Evolutionary conservation across 2,113 vertebrate species (phyloP), one percentile per base, ranked within the genome.

Genomic region (Caranx melampygus): DNA sequence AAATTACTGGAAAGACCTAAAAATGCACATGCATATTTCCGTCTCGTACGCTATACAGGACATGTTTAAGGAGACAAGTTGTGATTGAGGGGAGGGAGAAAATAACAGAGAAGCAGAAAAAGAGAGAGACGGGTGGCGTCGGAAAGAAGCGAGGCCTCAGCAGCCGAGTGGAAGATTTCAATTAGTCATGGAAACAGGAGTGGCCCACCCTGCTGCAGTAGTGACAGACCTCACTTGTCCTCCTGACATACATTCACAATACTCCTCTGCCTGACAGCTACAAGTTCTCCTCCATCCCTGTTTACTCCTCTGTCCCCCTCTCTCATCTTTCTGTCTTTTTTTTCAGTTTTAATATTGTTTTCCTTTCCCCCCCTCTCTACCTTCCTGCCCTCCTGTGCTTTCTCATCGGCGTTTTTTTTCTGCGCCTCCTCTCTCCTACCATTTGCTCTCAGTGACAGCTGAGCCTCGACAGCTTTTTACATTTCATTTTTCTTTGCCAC

Each of bases 121-220:
- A n/a, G 35, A 70, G 66, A 15, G 61, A 82, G 61, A 84, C 21
- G 61, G 76, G 75, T 75, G 84, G 87, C 76, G 77, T 88, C 65
- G 77, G 87, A 90, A 90, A 87, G 75, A 79, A 79, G 80, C 44
- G 4, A 59, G 68, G 63, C 72, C 60, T 79, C 77, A 51, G 42
- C 21, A 54, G 64, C 55, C 70, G 77, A 86, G 90, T 92, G 90
- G 89, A 93, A 93, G 91, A 92, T 93, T 92, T 93, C 80, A 92
- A 87, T 93, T 93, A 93, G 89, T 92, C 90, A 93, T 92, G 88
- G 91, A 91, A 91, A 90, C 75, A 47, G 80, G 78, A 81, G 83
- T 63, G 89, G 87, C 87, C 90, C 85, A 82, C 78, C 84, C 73
- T 81, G 82, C 87, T 62, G 52, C 76, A 54, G 72, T 57, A 77